Base-by-base conservation (phyloP, 1,140 invertebrate genomes). In the Drosophila mauritiana region DNA sequence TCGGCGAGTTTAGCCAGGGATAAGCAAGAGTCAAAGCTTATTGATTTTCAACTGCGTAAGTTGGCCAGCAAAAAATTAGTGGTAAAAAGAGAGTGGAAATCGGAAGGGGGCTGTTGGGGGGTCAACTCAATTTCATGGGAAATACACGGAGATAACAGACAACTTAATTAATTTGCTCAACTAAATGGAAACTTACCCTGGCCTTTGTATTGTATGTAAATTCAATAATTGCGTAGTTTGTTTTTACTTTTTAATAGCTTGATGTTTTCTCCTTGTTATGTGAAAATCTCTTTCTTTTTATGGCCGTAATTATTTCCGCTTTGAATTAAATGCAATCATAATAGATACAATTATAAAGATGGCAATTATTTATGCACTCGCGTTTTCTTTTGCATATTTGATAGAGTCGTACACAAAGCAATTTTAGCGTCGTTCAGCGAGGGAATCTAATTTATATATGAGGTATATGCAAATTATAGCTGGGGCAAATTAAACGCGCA, bases 311-410 rank as follows among this genome's bases (percentile, higher is more conserved):
- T 80, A 70, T 79, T 86, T 86, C 83, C 83, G 84, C 79, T 86
- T 79, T 69, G 37, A 88, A 79, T 83, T 79, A 83, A 88, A 86
- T 77, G 67, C 65, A 83, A 86, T 88, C 79, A 63, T 56, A 70
- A 59, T 74, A 61, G 39, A 49, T 45, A 43, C 55, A 22, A 70
- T 55, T 70, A 74, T 67, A 39, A 56, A 67, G 73, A 75, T 68
- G 73, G 73, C 72, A 75, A 67, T 67, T 76, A 76, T 59, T 57
- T 64, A 63, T 86, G 69, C 82, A 86, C 82, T 86, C 64, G 82
- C 82, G 73, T 58, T 69, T 76, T 45, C 54, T 61, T 82, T 78
- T 81, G 57, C 73, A 65, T 69, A 69, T 78, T 73, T 73, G 55
- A 73, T 73, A 74, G 49, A 74, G 69, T 39, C 72, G 58, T 48